phyloP scores from a whole-genome alignment of 2,797 vertebrate genomes.

The Microctenopoma lineatum region DNA sequence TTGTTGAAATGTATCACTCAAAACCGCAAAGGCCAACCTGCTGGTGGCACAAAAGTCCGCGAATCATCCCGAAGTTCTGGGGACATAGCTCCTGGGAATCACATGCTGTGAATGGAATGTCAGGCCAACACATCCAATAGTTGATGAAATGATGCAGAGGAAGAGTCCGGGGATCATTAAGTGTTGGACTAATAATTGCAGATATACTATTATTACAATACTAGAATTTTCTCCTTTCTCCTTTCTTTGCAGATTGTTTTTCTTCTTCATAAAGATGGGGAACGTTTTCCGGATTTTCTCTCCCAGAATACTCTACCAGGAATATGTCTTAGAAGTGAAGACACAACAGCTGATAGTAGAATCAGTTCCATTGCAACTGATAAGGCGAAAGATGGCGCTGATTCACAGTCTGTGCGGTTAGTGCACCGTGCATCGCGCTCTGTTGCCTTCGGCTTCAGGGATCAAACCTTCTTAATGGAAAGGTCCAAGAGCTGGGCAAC shows the following conservation, averaged over 20 bases:
- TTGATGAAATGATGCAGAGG: background rate
- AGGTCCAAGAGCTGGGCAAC: constrained; percentile 22
- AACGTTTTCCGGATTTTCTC: constrained; percentile 11
- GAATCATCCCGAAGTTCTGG: too few relatives aligned
- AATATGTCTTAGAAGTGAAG: constrained; percentile 4
- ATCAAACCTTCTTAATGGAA: constrained; percentile 43
- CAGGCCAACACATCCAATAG: background rate
- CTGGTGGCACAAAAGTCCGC: background rate
- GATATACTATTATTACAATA: too few relatives aligned
- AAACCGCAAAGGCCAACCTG: background rate
- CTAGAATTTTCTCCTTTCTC: background rate
- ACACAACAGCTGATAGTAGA: background rate
- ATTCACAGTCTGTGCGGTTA: constrained; percentile 28
- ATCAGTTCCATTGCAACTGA: constrained; percentile 13
- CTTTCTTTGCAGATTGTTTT: constrained; percentile 42
- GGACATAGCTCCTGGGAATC: background rate
- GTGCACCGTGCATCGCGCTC: constrained; percentile 18
- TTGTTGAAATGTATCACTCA: background rate
- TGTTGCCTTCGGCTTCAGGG: constrained; percentile 10
- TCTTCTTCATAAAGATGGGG: constrained; percentile 12
- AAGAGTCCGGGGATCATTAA: too few relatives aligned
- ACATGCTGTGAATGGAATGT: background rate
- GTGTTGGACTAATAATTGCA: background rate
- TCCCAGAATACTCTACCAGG: background rate
- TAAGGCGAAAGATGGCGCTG: constrained; percentile 8